Evolutionary conservation across 2,888 invertebrate genomes (phyloP).

Genomic region (Sylvicola fuscatus): DNA sequence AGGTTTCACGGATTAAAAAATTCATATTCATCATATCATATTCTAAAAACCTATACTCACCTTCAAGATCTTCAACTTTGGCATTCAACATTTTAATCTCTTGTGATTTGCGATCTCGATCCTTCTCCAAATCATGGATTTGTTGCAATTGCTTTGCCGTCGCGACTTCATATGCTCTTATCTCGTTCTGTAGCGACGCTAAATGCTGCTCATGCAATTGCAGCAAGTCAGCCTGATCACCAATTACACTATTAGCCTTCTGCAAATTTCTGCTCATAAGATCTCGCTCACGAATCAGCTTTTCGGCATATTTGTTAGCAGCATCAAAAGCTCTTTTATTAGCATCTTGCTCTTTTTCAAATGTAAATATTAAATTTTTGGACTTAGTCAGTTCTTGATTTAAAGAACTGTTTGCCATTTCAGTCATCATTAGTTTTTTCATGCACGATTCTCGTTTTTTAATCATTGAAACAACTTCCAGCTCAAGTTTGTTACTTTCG

Average conservation of each 20-base stretch:
- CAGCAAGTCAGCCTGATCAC: constrained; percentile 7
- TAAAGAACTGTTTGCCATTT: constrained; percentile 15
- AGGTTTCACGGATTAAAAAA: not conserved
- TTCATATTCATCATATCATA: not conserved
- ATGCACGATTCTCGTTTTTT: constrained; percentile 19
- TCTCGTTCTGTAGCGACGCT: constrained; percentile 17
- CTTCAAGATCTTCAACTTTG: constrained; percentile 18
- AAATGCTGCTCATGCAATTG: constrained; percentile 20
- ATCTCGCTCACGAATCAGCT: constrained; percentile 20
- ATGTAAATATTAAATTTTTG: constrained; percentile 12
- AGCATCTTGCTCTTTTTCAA: constrained; percentile 11
- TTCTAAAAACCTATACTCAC: constrained; percentile 9
- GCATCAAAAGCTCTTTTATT: constrained; percentile 9
- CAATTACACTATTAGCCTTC: constrained; percentile 10
- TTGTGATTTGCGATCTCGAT: constrained; percentile 19
- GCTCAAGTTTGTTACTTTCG: constrained; percentile 18
- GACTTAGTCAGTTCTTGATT: constrained; percentile 13
- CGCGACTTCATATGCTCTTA: constrained; percentile 14
- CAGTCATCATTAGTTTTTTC: constrained; percentile 16
- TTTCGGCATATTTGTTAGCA: constrained; percentile 17
- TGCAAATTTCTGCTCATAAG: constrained; percentile 17
- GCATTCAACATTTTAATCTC: constrained; percentile 20
- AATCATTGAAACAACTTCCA: constrained; percentile 17
- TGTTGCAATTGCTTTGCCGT: constrained; percentile 17
- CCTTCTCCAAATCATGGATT: constrained; percentile 15